Conservation (phyloP, 2,113 vertebrate genomes). For the Castor canadensis region DNA sequence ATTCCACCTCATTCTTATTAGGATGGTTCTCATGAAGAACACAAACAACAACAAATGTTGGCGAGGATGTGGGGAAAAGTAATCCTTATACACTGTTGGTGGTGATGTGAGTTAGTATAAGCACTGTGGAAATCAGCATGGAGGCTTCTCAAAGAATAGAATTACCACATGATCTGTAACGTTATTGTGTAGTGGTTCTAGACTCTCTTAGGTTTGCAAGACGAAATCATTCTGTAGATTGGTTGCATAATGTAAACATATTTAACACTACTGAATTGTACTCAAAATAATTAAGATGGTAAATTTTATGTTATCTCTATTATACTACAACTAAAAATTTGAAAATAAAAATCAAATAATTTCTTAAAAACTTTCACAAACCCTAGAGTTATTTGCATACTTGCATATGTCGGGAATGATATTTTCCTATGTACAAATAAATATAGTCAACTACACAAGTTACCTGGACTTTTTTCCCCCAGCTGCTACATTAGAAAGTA, state of each 20-base stretch:
- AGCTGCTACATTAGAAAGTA: not conserved
- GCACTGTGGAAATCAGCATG: too few relatives aligned
- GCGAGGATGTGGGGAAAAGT: too few relatives aligned
- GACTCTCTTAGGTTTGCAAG: too few relatives aligned
- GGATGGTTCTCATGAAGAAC: too few relatives aligned
- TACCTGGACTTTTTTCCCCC: not conserved
- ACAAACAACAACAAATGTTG: too few relatives aligned
- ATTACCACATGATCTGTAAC: too few relatives aligned
- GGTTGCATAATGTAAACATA: not conserved
- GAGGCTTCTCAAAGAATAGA: too few relatives aligned
- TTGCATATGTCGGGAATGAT: not conserved
- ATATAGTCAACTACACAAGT: not conserved
- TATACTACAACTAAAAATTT: not conserved
- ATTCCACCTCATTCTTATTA: too few relatives aligned
- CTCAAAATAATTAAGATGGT: not conserved
- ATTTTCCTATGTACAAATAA: not conserved
- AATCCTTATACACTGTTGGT: too few relatives aligned
- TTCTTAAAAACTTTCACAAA: not conserved
- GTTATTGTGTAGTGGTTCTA: too few relatives aligned
- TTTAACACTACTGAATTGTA: not conserved
- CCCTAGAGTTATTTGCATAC: not conserved
- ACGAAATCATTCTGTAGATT: too few relatives aligned
- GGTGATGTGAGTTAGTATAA: too few relatives aligned
- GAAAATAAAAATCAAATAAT: not conserved
- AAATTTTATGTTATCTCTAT: not conserved